Conservation (phyloP, 37 sponge, comb jelly and placozoan species). For the Ephydatia muelleri region DNA sequence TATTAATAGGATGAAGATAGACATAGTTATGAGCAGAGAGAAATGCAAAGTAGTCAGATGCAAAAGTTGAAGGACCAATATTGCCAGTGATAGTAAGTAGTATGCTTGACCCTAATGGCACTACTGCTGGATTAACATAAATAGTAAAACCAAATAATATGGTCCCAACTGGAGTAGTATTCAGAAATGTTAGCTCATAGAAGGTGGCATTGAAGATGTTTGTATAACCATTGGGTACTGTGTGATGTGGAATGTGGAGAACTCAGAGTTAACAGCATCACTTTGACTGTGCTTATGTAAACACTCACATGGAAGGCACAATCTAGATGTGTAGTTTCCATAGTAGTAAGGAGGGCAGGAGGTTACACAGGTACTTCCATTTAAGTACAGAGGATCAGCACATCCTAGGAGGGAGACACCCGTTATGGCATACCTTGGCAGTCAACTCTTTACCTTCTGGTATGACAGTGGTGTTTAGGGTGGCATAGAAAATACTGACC, state of each 20-base stretch:
- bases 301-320: constrained; percentile 12
- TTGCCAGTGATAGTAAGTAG: background rate
- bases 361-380: constrained; percentile 16
- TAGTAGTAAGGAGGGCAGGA: constrained; percentile 29
- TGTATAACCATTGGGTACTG: background rate
- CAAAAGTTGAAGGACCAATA: background rate
- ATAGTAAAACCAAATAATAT: background rate
- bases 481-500: background rate
- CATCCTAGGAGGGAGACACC: background rate
- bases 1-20: background rate
- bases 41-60: background rate
- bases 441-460: background rate
- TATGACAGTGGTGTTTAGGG: background rate
- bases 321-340: constrained; percentile 22
- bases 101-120: background rate
- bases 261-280: background rate
- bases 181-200: background rate
- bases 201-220: background rate
- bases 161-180: background rate
- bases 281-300: background rate
- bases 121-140: background rate
- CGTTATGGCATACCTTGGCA: background rate
- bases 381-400: background rate
- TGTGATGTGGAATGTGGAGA: background rate
- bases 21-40: background rate